These are phyloP conservation scores for Cyclophora albipunctata DNA, from an alignment of 2,888 invertebrate species.

Conservation along the genomic window DNA sequence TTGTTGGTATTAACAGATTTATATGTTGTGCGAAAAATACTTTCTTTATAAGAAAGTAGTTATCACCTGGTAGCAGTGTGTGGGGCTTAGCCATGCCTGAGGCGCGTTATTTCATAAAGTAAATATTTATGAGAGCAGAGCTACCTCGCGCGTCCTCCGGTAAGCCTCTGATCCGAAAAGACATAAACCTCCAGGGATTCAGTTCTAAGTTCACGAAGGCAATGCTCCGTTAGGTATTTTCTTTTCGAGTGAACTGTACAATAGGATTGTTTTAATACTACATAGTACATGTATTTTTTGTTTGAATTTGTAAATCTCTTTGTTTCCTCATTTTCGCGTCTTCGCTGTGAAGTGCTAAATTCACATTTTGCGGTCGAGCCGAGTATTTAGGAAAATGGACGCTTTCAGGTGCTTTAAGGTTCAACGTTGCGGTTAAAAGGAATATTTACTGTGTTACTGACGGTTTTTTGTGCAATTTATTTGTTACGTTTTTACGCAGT, in stretches of 20 bases:
- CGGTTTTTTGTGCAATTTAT: no score
- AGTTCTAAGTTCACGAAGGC: slow-evolving; percentile 67
- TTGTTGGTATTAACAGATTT: slow-evolving; percentile 1
- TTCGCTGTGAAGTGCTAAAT: slow-evolving; percentile 1
- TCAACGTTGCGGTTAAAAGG: not conserved
- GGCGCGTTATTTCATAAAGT: slow-evolving; percentile 71
- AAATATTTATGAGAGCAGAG: slow-evolving; percentile 73
- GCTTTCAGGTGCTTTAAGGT: slow-evolving; percentile 1
- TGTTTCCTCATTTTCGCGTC: slow-evolving; percentile 8
- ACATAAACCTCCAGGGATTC: slow-evolving; percentile 71
- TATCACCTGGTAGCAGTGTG: slow-evolving; percentile 60
- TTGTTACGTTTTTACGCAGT: no score
- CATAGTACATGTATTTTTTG: slow-evolving; percentile 22
- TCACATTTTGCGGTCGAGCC: slow-evolving; percentile 1
- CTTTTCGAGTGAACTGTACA: slow-evolving; percentile 25
- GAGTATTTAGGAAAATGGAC: slow-evolving; percentile 7
- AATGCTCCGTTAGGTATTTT: slow-evolving; percentile 48
- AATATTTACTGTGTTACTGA: not conserved
- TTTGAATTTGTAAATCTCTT: slow-evolving; percentile 17
- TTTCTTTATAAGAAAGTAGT: slow-evolving; percentile 51
- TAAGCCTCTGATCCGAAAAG: slow-evolving; percentile 72
- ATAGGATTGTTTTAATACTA: slow-evolving; percentile 22
- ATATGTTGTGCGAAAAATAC: slow-evolving; percentile 11
- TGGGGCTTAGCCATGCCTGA: slow-evolving; percentile 51
- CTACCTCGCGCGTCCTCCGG: slow-evolving; percentile 57